Base-by-base conservation (phyloP, 1,140 invertebrate species). In the Drosophila kanapiae region DNA sequence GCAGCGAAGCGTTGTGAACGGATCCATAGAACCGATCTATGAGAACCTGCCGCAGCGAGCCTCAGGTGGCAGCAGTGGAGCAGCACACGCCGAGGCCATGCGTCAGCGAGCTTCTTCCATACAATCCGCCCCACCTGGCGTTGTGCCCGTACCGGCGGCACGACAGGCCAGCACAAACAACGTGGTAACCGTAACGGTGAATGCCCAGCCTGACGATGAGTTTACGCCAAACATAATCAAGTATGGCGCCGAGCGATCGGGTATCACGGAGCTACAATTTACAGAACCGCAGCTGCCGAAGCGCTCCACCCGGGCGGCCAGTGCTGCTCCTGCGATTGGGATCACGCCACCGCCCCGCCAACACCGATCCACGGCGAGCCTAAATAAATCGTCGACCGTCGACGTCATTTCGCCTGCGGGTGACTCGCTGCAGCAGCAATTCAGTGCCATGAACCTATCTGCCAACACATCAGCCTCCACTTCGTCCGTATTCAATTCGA, bases 11-110 rank as follows among this genome's bases (percentile, higher is more conserved):
- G 76, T 78, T 4, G 82, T 90, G 31, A 92, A 90, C 16, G 91
- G 91, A 8, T 92, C 91, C 7, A 91, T 92, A 23, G 96, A 97
- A 87, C 96, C 96, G 2, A 97, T 97, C 64, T 97, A 97, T 88
- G 96, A 97, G 87, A 97, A 97, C 10, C 78, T 96, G 27, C 94
- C 95, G 0, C 95, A 95, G 93, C 94, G 95, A 60, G 94, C 93
- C 13, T 86, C 75, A 7, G 77, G 70, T 2, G 76, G 81, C 38
- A 82, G 75, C 63, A 65, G 42, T 57, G 76, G 70, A 27, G 69
- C 37, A 14, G 49, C 71, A 1, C 63, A 78, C 59, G 47, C 56
- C 16, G 70, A 78, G 38, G 83, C 94, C 88, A 86, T 94, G 82
- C 92, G 95, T 14, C 95, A 95, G 65, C 91, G 95, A 27, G 94